A percentile compares a stretch with the other conserved stretches of the same genome.
These are phyloP conservation scores for Muntiacus reevesi DNA, from an alignment of 2,113 vertebrate genomes.

Conservation along the genomic window DNA sequence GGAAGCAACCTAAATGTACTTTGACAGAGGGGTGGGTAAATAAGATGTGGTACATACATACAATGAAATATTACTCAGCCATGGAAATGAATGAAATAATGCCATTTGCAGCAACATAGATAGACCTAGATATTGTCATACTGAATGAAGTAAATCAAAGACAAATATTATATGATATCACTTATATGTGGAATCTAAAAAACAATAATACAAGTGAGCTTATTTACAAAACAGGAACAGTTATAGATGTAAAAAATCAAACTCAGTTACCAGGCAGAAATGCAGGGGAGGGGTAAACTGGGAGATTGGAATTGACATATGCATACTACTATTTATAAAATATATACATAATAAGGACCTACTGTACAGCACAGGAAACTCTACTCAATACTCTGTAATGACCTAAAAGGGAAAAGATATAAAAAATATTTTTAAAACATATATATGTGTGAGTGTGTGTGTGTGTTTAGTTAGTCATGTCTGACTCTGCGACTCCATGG, in stretches of 20 bases:
- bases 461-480: background rate
- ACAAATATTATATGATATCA: background rate
- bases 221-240: background rate
- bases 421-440: background rate
- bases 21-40: background rate
- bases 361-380: background rate
- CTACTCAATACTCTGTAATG: background rate
- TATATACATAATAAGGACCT: background rate
- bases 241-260: background rate
- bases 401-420: background rate
- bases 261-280: background rate
- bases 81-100: background rate
- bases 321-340: background rate
- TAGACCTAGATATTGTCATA: background rate
- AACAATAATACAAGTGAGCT: background rate
- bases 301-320: background rate
- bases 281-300: background rate
- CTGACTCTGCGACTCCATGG: background rate
- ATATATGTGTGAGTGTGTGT: fast-evolving
- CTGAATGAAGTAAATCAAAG: background rate
- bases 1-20: background rate
- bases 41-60: background rate
- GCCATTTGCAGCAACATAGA: background rate
- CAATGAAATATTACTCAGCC: background rate
- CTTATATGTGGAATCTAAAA: background rate